Base-by-base conservation (phyloP, 1,140 invertebrate genomes). In the Bemisia tabaci region DNA sequence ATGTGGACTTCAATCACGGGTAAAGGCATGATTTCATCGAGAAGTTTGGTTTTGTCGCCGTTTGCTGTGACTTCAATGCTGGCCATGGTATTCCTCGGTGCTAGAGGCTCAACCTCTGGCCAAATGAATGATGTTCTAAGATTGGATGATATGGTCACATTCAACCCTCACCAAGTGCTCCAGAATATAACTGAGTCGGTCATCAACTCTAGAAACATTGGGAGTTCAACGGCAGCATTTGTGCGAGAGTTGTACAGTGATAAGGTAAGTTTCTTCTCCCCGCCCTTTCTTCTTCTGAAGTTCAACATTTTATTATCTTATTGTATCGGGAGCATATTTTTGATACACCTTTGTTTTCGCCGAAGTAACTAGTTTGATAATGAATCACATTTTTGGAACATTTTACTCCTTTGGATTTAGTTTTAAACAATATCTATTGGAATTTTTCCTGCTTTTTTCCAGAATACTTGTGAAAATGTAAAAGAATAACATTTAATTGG, bases 101-200 rank as follows among this genome's bases (percentile, higher is more conserved):
- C 91, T 2, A 81, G 88, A 68, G 91, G 91, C 39, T 82, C 86
- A n/a, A 94, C 92, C 0, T 91, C 90, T 0, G 88, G 87, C 0
- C 89, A 93, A 81, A 91, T 94, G 86, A 92, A 93, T 72, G 88
- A 92, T 69, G 82, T 93, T 17, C 79, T 94, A 0, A 86, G 87
- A 70, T 77, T 94, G 9, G 91, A 93, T 73, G 90, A 93, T 68
- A 90, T 91, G 81, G 85, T 91, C 0, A 90, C 88, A 0, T 93
- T 93, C 70, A 93, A 92, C 78, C 91, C 90, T 0, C 91, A 93
- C 75, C 80, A 91, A 68, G 86, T 90, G 0, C 86, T 92, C 66
- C 87, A 88, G 74, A 91, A 92, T 74, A 85, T 92, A 1, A 90
- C 88, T 0, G 89, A 90, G 70, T 87, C 87, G 0, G 84, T 88